A percentile compares a stretch with the other conserved stretches of the same genome.
Conservation (phyloP, 2,888 invertebrate genomes). For the Drosophila subsilvestris region DNA sequence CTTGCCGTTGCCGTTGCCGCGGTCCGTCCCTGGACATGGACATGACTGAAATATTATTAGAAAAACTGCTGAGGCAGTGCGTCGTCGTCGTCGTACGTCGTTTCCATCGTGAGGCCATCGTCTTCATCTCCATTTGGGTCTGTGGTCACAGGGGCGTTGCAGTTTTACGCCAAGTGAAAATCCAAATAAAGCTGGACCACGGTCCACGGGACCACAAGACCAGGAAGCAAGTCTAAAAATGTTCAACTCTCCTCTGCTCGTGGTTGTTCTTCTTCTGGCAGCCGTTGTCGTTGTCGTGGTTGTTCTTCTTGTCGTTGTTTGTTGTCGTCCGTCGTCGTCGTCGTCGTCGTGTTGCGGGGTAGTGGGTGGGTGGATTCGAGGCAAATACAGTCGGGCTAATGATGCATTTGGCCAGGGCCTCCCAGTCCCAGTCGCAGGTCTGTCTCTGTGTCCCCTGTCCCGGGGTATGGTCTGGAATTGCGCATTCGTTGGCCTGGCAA, state of each 20-base stretch:
- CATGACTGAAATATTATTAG: slow-evolving; percentile 76
- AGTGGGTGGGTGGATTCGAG: slow-evolving; percentile 47
- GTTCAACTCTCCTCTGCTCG: slow-evolving; percentile 35
- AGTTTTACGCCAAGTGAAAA: slow-evolving; percentile 69
- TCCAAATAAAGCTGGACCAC: slow-evolving; percentile 62
- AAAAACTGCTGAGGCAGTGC: slow-evolving; percentile 70
- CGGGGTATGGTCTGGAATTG: slow-evolving; percentile 48
- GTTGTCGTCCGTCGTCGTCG: slow-evolving; percentile 54
- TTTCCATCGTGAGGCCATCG: slow-evolving; percentile 2
- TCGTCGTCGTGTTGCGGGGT: slow-evolving; percentile 62
- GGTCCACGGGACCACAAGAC: slow-evolving; percentile 47
- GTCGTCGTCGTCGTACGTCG: slow-evolving; percentile 46
- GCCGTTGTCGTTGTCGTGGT: slow-evolving; percentile 41
- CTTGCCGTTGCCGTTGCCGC: slow-evolving; percentile 48
- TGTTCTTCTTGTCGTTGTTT: slow-evolving; percentile 44
- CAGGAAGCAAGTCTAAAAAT: slow-evolving; percentile 77
- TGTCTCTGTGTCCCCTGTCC: slow-evolving; percentile 9
- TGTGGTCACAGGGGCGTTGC: slow-evolving; percentile 66
- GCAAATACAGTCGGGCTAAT: slow-evolving; percentile 60
- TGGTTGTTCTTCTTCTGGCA: slow-evolving; percentile 7
- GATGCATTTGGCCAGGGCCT: slow-evolving; percentile 59
- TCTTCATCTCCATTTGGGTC: slow-evolving; percentile 23
- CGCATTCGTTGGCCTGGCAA: slow-evolving; percentile 59
- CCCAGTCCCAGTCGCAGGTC: neutral
- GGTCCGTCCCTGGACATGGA: slow-evolving; percentile 59